These are phyloP conservation scores for Phortica variegata DNA, from an alignment of 1,140 invertebrate genomes.

Conservation along the genomic window DNA sequence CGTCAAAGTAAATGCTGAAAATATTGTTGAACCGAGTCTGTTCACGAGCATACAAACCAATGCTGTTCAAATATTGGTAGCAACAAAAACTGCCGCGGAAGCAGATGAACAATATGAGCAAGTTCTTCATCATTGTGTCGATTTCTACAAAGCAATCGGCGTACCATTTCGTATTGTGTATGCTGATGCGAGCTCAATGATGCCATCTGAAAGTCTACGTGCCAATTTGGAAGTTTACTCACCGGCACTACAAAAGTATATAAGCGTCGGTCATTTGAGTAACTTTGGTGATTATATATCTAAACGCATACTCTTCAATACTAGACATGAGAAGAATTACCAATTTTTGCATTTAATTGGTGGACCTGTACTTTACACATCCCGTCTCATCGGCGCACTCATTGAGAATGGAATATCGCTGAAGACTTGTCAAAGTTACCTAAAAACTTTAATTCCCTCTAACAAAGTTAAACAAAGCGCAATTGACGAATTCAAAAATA, in stretches of 20 bases:
- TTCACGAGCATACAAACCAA: constrained; percentile 64
- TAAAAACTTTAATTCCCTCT: too few relatives aligned
- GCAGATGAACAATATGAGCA: constrained; percentile 58
- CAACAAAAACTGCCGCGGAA: constrained; percentile 46
- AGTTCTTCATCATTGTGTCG: constrained; percentile 54
- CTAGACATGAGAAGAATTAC: constrained; percentile 55
- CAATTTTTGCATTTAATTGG: constrained; percentile 62
- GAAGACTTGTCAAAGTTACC: constrained; percentile 11
- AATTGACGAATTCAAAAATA: background rate
- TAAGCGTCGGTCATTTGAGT: constrained; percentile 65
- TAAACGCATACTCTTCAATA: constrained; percentile 65
- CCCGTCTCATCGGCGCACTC: constrained; percentile 62
- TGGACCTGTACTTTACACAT: constrained; percentile 64
- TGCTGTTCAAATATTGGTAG: constrained; percentile 60
- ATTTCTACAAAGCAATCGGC: constrained; percentile 61
- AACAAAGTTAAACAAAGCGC: too few relatives aligned
- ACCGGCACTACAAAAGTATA: constrained; percentile 57
- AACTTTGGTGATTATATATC: constrained; percentile 64
- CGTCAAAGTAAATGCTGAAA: constrained; percentile 34
- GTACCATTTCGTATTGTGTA: constrained; percentile 63
- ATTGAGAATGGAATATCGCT: constrained; percentile 60
- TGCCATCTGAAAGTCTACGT: constrained; percentile 61
- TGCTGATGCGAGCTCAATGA: constrained; percentile 58
- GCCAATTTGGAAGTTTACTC: constrained; percentile 67
- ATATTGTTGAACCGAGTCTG: constrained; percentile 53